A percentile compares a stretch with the other conserved stretches of the same genome.
Evolutionary conservation across 2,797 vertebrate species (phyloP).

Genomic region (Ceryle rudis): DNA sequence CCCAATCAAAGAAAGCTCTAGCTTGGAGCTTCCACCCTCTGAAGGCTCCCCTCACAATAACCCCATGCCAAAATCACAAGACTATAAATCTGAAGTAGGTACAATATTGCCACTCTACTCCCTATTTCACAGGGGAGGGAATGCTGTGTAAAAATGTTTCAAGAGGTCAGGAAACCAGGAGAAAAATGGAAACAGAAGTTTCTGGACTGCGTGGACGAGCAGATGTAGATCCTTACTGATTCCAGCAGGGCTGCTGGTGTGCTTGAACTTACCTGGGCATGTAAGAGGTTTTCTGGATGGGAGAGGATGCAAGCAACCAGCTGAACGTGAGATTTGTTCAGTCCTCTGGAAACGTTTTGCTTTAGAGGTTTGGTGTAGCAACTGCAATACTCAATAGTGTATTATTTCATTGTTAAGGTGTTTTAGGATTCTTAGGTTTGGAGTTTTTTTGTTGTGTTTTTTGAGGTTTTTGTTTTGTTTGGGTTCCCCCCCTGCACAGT

Average conservation of each 20-base stretch:
- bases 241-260: not conserved
- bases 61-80: not conserved
- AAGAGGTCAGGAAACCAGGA: not conserved
- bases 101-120: not conserved
- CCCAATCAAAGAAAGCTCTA: not conserved
- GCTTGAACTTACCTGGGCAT: rapidly evolving
- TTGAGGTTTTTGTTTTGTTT: not conserved
- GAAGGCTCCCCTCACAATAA: not conserved
- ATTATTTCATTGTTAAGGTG: not conserved
- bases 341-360: not conserved
- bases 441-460: not conserved
- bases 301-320: not conserved
- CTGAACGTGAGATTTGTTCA: not conserved
- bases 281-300: not conserved
- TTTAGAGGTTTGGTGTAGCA: not conserved
- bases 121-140: not conserved
- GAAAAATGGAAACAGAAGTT: not conserved
- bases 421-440: not conserved
- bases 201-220: not conserved
- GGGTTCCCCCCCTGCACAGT: rapidly evolving
- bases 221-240: not conserved
- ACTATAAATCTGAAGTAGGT: not conserved
- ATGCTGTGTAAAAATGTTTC: not conserved
- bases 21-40: not conserved
- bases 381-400: not conserved